Base-by-base conservation (phyloP, 2,113 vertebrate species). In the Clarias magur region DNA sequence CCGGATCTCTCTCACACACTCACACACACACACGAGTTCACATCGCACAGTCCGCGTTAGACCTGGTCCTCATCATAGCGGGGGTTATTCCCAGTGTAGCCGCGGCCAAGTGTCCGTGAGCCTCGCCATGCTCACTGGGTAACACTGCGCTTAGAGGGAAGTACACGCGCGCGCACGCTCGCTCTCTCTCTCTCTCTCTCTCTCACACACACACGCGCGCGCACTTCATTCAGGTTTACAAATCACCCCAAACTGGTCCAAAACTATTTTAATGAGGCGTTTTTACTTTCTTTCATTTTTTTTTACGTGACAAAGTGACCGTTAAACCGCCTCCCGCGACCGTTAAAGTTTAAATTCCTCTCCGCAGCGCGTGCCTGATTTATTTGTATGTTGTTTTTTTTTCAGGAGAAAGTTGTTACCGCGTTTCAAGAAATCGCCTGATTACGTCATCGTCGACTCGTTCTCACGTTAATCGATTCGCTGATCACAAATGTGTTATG, bases 111-210 rank as follows among this genome's bases (percentile, higher is more conserved):
- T 67, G 59, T 70, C 3, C 57, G 42, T 27, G 83, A 73, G 78
- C 38, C 76, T 62, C 75, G 81, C 68, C 91, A 89, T 91, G 60
- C 54, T 89, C 78, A 19, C 48, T 42, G 54, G 65, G 72, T 60
- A 76, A 30, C 57, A 21, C 30, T 7, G 67, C n/a, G 83, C 68
- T 42, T 13, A 3, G 54, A 17, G 59, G 16, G 67, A 85, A 85
- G 54, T 48, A 21, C 68, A 56, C 13, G 34, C 67, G 34, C 67
- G 15, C 65, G 27, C 25, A 4, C 65, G 15, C 65, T 4, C n/a
- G 9, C 54, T 62, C 67, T 59, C 54, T 76, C 78, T 56, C 79
- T n/a, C 88, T 72, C 82, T 10, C 85, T 16, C 81, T 1, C 85
- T 54, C 80, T 15, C 82, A n/a, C 27, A 4, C 88, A 62, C n/a